A percentile compares a stretch with the other conserved stretches of the same genome.
Conservation (phyloP, 2,113 vertebrate species). For the Pseudorasbora parva region DNA sequence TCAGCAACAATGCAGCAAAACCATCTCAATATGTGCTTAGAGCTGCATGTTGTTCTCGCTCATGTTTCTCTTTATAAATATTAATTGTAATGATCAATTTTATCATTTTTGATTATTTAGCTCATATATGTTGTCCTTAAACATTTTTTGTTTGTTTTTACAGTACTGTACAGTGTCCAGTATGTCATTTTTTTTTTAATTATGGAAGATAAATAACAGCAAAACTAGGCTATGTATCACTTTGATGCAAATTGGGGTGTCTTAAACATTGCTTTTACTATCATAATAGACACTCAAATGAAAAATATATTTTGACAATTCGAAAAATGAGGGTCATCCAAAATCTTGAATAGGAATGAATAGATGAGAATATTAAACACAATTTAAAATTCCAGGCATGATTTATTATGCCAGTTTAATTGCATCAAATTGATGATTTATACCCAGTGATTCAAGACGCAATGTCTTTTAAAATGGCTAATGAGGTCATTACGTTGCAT, state of each 20-base stretch:
- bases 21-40: background rate
- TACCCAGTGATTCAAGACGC: slow-evolving; percentile 22
- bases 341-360: slow-evolving; percentile 27
- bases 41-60: background rate
- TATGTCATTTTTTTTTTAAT: background rate
- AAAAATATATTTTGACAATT: slow-evolving; percentile 22
- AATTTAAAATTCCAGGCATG: slow-evolving; percentile 38
- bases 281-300: slow-evolving; percentile 32
- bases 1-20: background rate
- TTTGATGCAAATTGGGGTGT: background rate
- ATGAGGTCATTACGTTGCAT: slow-evolving; percentile 31
- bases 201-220: background rate
- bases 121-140: background rate
- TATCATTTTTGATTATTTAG: background rate
- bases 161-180: background rate
- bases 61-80: background rate
- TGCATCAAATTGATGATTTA: slow-evolving; percentile 35
- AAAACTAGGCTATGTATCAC: slow-evolving; percentile 13
- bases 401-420: slow-evolving; percentile 38
- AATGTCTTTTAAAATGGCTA: slow-evolving; percentile 30
- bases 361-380: slow-evolving; percentile 33
- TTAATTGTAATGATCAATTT: background rate
- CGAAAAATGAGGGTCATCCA: slow-evolving; percentile 38
- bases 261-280: slow-evolving; percentile 34
- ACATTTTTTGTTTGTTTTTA: background rate